phyloP scores from a whole-genome alignment of 2,888 invertebrate species.

The Pyralis farinalis region DNA sequence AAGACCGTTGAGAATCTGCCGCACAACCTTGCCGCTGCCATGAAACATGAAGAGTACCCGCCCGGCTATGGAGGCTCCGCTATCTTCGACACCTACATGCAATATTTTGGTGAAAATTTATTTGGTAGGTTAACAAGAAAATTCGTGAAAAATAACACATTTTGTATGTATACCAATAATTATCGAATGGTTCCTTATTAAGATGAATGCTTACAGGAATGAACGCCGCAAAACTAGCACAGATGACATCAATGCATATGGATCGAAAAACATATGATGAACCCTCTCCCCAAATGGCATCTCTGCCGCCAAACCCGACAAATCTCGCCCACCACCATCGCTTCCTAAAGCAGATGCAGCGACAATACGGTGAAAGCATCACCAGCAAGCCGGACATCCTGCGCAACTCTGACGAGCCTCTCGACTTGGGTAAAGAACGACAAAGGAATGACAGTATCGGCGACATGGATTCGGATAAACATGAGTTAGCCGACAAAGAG shows the following conservation, averaged over 20 bases:
- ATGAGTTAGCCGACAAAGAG: slow-evolving; percentile 79
- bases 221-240: slow-evolving; percentile 89
- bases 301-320: slow-evolving; percentile 74
- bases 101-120: slow-evolving; percentile 92
- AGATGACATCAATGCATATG: slow-evolving; percentile 84
- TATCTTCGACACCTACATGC: slow-evolving; percentile 92
- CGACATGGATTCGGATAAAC: slow-evolving; percentile 66
- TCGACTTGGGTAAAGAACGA: slow-evolving; percentile 78
- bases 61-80: slow-evolving; percentile 88
- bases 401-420: slow-evolving; percentile 75
- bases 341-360: slow-evolving; percentile 83
- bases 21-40: slow-evolving; percentile 81
- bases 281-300: slow-evolving; percentile 77
- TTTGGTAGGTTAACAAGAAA: slow-evolving; percentile 81
- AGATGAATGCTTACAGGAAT: slow-evolving; percentile 71
- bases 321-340: slow-evolving; percentile 81
- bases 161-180: no score
- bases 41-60: slow-evolving; percentile 86
- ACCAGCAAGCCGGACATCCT: slow-evolving; percentile 80
- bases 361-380: slow-evolving; percentile 75
- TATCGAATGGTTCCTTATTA: not conserved
- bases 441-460: slow-evolving; percentile 58
- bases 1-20: slow-evolving; percentile 83
- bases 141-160: no score
- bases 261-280: slow-evolving; percentile 78